A percentile compares a stretch with the other conserved stretches of the same genome.
These are phyloP conservation scores for Rhagonycha fulva DNA, from an alignment of 2,888 invertebrate genomes.

Conservation along the genomic window DNA sequence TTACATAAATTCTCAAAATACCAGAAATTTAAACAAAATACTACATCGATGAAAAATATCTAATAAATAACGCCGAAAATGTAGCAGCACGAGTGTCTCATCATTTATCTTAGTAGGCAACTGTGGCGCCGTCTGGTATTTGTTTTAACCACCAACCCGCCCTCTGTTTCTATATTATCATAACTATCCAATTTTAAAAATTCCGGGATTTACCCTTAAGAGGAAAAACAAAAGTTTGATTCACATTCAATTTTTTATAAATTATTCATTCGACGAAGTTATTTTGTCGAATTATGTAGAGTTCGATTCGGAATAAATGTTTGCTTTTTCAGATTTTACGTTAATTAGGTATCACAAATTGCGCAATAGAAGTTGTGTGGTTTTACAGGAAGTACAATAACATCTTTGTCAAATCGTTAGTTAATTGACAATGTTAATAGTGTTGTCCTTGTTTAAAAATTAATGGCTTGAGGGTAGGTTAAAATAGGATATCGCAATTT, in stretches of 20 bases:
- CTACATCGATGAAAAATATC: conserved; percentile 37
- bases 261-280: neutral
- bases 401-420: neutral
- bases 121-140: conserved; percentile 43
- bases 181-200: conserved; percentile 36
- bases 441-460: neutral
- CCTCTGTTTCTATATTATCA: conserved; percentile 41
- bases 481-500: conserved; percentile 4
- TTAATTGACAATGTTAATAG: neutral
- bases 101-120: conserved; percentile 44
- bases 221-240: neutral
- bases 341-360: neutral
- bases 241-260: neutral
- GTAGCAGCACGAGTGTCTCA: conserved; percentile 40
- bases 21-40: conserved; percentile 39
- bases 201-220: neutral
- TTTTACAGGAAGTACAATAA: neutral
- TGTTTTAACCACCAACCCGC: conserved; percentile 42
- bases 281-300: neutral
- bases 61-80: conserved; percentile 42
- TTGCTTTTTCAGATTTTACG: neutral
- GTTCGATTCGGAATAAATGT: neutral
- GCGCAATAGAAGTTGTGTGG: neutral
- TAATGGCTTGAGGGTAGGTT: neutral
- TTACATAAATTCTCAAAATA: conserved; percentile 38